Conservation (phyloP, 2,113 vertebrate genomes). For the Pachycephala philippinensis region DNA sequence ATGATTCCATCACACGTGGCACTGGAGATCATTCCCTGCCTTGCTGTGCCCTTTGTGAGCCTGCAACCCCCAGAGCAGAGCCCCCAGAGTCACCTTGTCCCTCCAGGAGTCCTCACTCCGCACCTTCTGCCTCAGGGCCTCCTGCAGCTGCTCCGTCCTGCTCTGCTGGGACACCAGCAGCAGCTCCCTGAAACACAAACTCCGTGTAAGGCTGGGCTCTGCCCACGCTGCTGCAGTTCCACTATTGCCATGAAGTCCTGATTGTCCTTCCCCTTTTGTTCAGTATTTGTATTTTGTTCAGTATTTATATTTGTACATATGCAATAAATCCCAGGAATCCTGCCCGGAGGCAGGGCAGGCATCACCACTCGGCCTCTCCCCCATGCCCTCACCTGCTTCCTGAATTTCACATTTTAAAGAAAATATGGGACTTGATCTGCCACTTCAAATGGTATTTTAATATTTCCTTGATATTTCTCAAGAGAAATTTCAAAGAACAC, state of each 20-base stretch:
- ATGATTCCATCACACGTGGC: rapidly evolving
- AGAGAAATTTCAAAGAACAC: not conserved
- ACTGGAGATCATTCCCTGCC: not conserved
- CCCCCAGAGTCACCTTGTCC: constrained; percentile 73
- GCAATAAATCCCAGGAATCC: not conserved
- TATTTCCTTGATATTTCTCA: not conserved
- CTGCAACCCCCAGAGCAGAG: not conserved
- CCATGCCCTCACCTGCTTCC: not conserved
- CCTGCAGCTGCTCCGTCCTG: constrained; percentile 77
- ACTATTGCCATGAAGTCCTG: not conserved
- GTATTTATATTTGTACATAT: not conserved
- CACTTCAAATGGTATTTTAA: not conserved
- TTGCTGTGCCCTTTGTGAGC: not conserved
- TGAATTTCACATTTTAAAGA: not conserved
- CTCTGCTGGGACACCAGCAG: constrained; percentile 75
- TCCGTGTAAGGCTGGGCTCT: rapidly evolving
- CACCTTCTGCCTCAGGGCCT: constrained; percentile 72
- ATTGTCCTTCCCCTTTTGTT: not conserved
- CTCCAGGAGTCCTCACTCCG: constrained; percentile 70
- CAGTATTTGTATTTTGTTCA: not conserved
- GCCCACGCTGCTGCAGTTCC: not conserved
- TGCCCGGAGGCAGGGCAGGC: not conserved
- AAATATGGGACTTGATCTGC: rapidly evolving
- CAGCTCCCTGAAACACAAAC: constrained; percentile 72
- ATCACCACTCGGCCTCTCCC: not conserved